A percentile compares a stretch with the other conserved stretches of the same genome.
Evolutionary conservation across 2,797 vertebrate genomes (phyloP).

Genomic region (Sphaeramia orbicularis): DNA sequence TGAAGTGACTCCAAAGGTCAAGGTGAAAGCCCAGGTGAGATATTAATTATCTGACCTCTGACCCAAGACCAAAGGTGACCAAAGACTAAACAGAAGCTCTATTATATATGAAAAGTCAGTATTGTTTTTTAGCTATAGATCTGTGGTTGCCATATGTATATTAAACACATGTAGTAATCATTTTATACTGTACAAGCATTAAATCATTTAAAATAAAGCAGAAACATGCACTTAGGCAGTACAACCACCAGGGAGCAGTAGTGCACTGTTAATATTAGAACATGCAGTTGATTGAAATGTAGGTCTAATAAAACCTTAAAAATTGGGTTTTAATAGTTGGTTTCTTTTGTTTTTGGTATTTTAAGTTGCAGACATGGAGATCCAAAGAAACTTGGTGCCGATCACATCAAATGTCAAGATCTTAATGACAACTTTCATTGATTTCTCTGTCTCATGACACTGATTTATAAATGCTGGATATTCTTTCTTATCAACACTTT

Average conservation of each 20-base stretch:
- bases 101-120: background rate
- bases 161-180: background rate
- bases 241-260: constrained; percentile 66
- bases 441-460: constrained; percentile 31
- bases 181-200: background rate
- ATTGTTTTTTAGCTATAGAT: constrained; percentile 8
- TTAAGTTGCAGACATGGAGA: background rate
- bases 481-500: constrained; percentile 8
- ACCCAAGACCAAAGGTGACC: constrained; percentile 33
- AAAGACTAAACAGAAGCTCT: constrained; percentile 22
- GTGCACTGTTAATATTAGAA: constrained; percentile 12
- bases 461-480: constrained; percentile 16
- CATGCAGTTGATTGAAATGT: background rate
- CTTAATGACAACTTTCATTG: constrained; percentile 49
- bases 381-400: background rate
- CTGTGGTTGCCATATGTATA: background rate
- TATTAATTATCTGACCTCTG: constrained; percentile 48
- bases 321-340: background rate
- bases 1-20: constrained; percentile 45
- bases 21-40: constrained; percentile 52
- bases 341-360: background rate
- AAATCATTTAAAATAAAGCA: too few species aligned
- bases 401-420: constrained; percentile 27
- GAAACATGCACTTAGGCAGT: background rate
- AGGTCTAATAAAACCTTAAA: background rate